Percentiles rank a stretch among this genome's conserved stretches.
phyloP scores from a whole-genome alignment of 2,888 invertebrate genomes.

The Agriopis marginaria region DNA sequence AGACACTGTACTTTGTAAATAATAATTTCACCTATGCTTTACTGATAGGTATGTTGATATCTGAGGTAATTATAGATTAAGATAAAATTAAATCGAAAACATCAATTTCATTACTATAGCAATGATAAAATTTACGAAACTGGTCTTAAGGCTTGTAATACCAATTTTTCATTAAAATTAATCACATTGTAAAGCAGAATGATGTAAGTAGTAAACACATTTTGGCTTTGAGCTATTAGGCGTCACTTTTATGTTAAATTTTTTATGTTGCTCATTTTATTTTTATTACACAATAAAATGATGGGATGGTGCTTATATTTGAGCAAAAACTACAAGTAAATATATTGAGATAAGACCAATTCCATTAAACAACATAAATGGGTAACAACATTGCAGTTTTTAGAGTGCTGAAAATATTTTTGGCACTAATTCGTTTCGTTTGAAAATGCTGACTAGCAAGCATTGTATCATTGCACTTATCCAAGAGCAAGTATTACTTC shows the following conservation, averaged over 20 bases:
- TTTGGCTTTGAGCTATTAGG: slow-evolving; percentile 23
- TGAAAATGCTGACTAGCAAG: slow-evolving; percentile 71
- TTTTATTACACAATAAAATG: neutral
- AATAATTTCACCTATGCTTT: slow-evolving; percentile 7
- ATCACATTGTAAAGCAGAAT: slow-evolving; percentile 1
- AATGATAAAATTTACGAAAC: slow-evolving; percentile 4
- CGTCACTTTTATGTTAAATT: neutral
- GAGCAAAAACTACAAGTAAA: slow-evolving; percentile 21
- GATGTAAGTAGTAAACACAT: neutral
- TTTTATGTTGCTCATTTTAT: neutral
- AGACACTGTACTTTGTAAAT: neutral
- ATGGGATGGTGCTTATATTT: slow-evolving; percentile 22
- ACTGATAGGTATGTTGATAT: slow-evolving; percentile 10
- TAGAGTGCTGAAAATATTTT: slow-evolving; percentile 67
- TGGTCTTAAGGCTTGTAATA: neutral
- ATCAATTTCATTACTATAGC: slow-evolving; percentile 1
- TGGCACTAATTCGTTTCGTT: slow-evolving; percentile 71
- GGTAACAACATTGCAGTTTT: slow-evolving; percentile 39
- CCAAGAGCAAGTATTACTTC: slow-evolving; percentile 37
- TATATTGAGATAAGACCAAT: slow-evolving; percentile 52
- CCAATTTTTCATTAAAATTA: neutral
- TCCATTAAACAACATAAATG: slow-evolving; percentile 47
- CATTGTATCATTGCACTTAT: slow-evolving; percentile 48
- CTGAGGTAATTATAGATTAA: slow-evolving; percentile 2
- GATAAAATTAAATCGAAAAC: slow-evolving; percentile 15